Percentiles rank a stretch among this genome's conserved stretches.
phyloP scores from a whole-genome alignment of 2,113 vertebrate species.

The Dolichallabes microphthalmus region DNA sequence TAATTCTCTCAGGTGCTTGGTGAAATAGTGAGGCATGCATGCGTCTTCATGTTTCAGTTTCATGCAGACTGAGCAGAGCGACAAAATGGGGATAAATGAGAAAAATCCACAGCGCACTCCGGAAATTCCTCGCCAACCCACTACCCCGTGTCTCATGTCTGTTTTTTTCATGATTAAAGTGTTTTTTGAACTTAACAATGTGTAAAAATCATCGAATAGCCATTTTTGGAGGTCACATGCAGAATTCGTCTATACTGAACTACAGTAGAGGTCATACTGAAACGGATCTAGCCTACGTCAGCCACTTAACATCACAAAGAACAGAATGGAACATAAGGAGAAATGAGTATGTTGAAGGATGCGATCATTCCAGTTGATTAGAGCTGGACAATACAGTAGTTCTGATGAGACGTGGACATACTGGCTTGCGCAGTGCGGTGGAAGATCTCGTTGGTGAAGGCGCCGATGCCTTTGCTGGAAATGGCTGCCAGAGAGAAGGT shows the following conservation, averaged over 20 bases:
- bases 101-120: conserved; percentile 20
- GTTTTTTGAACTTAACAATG: neutral
- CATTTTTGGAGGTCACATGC: neutral
- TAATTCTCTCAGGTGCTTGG: conserved; percentile 15
- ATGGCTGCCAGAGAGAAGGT: conserved; percentile 92
- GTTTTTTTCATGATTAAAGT: neutral
- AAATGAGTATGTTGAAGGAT: conserved; percentile 16
- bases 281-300: neutral
- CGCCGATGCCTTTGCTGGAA: conserved; percentile 91
- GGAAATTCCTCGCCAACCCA: conserved; percentile 25
- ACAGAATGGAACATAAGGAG: conserved; percentile 34
- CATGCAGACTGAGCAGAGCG: conserved; percentile 20
- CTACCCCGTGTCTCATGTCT: neutral
- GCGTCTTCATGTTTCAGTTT: conserved; percentile 13
- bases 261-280: neutral
- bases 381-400: conserved; percentile 2
- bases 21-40: conserved; percentile 27
- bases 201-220: neutral
- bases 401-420: conserved; percentile 72
- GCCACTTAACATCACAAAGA: neutral
- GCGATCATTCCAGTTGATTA: conserved; percentile 11
- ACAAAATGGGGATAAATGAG: conserved; percentile 17
- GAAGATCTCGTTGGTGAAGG: conserved; percentile 89
- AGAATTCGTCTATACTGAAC: neutral
- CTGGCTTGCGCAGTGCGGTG: conserved; percentile 97